Base-by-base conservation (phyloP, 64 coral and sea anemone species). In the Acropora tenuis region DNA sequence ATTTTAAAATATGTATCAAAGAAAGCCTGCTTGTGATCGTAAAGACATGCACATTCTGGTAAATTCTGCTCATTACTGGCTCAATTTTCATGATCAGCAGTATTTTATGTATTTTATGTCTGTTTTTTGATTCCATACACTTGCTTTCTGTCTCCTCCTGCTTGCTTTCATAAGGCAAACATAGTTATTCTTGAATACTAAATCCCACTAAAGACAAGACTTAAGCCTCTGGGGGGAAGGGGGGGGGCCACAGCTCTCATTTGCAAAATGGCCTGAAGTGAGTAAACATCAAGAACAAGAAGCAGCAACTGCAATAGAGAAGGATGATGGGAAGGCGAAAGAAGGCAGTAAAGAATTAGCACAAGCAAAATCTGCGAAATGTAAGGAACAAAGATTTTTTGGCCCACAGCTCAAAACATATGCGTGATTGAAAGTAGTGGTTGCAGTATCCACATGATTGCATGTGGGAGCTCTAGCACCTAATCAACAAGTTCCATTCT, bases 121-220 rank as follows among this genome's bases (percentile, higher is more conserved):
- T 61, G 59, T 61, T 61, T 61, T 61, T 13, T 12, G 59, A 61
- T 61, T 61, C 59, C 46, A 50, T 47, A 77, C 75, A 77, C 43
- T 3, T 77, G 43, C 75, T 77, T 49, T 78, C 76, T 18, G 46
- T 50, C 76, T 78, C 76, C 50, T 78, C 76, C 44, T 48, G 76
- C 76, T 78, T 78, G 76, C 47, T 78, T 78, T 78, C 12, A 3
- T 78, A 78, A 48, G 43, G 76, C 45, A 47, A 17, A 78, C 76
- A 78, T 77, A 44, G 75, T 77, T 48, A 77, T 77, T 77, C 43
- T 74, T 74, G 71, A 74, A 47, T n/a, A 78, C 50, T 78, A 78
- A 50, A 48, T 78, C 46, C 76, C 46, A 78, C 45, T 16, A 3
- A 78, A 63, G 59, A 63, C 9, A 3, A 63, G 59, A 57, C 50